Percentiles rank a stretch among this genome's conserved stretches.
Conservation (phyloP, 2,113 vertebrate genomes). For the Thermophis baileyi region DNA sequence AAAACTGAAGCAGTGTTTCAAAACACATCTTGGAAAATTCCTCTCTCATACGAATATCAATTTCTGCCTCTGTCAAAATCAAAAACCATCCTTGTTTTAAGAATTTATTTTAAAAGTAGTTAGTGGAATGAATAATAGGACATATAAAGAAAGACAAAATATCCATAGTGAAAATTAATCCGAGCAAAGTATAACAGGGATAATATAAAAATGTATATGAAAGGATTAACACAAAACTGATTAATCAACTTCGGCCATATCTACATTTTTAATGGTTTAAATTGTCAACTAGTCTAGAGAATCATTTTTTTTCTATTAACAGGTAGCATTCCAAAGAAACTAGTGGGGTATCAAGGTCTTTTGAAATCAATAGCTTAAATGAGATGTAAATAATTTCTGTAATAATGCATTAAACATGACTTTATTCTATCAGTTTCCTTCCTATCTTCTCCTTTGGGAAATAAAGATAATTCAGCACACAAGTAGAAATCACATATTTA, state of each 20-base stretch:
- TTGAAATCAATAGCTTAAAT: not conserved
- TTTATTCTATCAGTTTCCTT: not conserved
- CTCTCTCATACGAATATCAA: constrained; percentile 94
- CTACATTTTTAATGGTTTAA: not conserved
- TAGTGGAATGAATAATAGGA: not conserved
- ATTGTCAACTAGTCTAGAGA: not conserved
- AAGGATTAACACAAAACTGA: not conserved
- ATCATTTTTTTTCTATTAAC: not conserved
- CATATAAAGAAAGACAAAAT: not conserved
- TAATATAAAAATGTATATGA: not conserved
- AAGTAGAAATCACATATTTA: not conserved
- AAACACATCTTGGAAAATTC: constrained; percentile 99
- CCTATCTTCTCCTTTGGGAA: not conserved
- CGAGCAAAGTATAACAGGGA: not conserved
- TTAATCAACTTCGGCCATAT: not conserved
- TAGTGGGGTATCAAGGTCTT: not conserved
- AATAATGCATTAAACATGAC: not conserved
- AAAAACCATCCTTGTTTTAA: constrained; percentile 17
- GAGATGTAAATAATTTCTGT: not conserved
- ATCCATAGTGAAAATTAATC: not conserved
- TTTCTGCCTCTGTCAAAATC: constrained; percentile 88
- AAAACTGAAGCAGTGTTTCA: constrained; percentile 97
- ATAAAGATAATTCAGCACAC: not conserved
- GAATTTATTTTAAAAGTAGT: not conserved
- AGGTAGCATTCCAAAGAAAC: not conserved